These are phyloP conservation scores for Acrocyrtus sp. DNA, from an alignment of 2,888 invertebrate species.

Conservation along the genomic window DNA sequence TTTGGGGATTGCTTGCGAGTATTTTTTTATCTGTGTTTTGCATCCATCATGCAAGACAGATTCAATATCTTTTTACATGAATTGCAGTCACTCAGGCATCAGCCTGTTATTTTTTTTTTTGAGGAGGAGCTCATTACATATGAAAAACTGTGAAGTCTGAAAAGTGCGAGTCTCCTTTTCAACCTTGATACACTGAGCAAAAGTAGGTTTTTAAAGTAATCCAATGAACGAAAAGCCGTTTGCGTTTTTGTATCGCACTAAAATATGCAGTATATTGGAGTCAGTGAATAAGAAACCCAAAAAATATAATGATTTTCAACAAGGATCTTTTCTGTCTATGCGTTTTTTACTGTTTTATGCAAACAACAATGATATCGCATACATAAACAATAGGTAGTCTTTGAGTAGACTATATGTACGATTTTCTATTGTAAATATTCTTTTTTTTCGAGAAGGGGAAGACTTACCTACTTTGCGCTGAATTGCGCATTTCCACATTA, in stretches of 20 bases:
- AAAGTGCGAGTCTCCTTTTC: background rate
- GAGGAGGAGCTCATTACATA: background rate
- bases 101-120: too few relatives aligned
- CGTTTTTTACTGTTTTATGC: background rate
- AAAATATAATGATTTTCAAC: too few relatives aligned
- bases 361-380: background rate
- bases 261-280: too few relatives aligned
- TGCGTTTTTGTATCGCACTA: too few relatives aligned
- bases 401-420: too few relatives aligned
- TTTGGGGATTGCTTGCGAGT: too few relatives aligned
- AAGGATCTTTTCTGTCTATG: conserved; percentile 42
- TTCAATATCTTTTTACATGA: too few relatives aligned
- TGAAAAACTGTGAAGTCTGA: conserved; percentile 11
- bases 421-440: too few relatives aligned
- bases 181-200: conserved; percentile 49
- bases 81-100: background rate
- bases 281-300: too few relatives aligned
- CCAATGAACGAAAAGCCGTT: conserved; percentile 18
- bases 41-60: too few relatives aligned
- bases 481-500: background rate
- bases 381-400: too few relatives aligned
- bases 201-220: conserved; percentile 54
- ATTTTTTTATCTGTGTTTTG: too few relatives aligned
- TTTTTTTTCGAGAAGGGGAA: background rate
- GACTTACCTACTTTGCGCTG: background rate